Evolutionary conservation across 2,797 vertebrate genomes (phyloP).

Genomic region (Peromyscus eremicus): DNA sequence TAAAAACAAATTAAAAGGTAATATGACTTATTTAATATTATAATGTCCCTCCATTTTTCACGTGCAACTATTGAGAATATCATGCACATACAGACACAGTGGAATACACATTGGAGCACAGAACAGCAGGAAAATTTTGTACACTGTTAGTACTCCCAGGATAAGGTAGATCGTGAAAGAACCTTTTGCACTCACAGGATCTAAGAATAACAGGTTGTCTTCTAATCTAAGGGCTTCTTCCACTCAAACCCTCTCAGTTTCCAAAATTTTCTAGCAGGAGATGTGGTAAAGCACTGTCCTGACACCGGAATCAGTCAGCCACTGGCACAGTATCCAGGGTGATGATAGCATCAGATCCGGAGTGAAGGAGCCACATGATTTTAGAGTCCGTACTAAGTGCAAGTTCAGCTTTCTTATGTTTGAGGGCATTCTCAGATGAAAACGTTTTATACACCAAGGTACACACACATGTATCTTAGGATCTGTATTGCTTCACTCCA

Average conservation of each 20-base stretch:
- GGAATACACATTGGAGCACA: not conserved
- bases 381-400: not conserved
- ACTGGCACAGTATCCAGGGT: not conserved
- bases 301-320: not conserved
- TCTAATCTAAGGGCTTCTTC: not conserved
- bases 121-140: not conserved
- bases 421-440: not conserved
- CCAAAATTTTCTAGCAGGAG: not conserved
- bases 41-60: not conserved
- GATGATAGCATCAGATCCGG: not conserved
- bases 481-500: constrained; percentile 60
- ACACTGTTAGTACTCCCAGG: not conserved
- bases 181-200: not conserved
- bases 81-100: not conserved
- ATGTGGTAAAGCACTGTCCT: not conserved
- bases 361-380: not conserved
- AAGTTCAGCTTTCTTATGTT: not conserved
- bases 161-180: not conserved
- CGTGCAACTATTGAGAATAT: not conserved
- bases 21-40: not conserved
- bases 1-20: not conserved
- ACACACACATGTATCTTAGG: constrained; percentile 67
- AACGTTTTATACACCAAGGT: constrained; percentile 55
- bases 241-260: not conserved
- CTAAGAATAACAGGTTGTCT: constrained; percentile 8